Base-by-base conservation (phyloP, 2,888 invertebrate species). In the Drosophila emarginata region DNA sequence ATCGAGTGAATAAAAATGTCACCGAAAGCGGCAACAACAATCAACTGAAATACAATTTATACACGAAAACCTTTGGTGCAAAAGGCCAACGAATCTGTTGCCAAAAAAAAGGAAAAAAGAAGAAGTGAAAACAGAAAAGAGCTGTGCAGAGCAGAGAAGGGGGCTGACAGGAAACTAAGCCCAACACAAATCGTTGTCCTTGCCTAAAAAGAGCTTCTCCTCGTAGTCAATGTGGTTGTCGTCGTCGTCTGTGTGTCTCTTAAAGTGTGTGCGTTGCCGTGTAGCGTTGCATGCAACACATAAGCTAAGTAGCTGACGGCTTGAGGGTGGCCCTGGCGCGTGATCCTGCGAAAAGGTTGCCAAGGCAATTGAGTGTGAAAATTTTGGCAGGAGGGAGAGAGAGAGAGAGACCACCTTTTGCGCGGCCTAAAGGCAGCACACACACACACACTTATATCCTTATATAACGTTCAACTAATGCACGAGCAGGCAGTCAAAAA, bases 341-440 rank as follows among this genome's bases (percentile, higher is more conserved):
- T 83, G 82, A 85, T 83, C 74, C 81, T 77, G 79, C 81, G 72
- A 79, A 84, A 84, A 85, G 87, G 83, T 83, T 85, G 80, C 78
- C 72, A 59, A 76, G 78, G 82, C 87, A 88, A 87, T 87, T 88
- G 86, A 86, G 86, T 86, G 88, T 84, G 82, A 80, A 84, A 80
- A 87, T 81, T 80, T 80, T 75, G 9, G 80, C 74, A 77, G 69
- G 70, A 52, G 57, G 54, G 45, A 51, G 36, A 36, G 37, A 18
- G 53, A 12, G 14, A 14, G 18, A 18, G 32, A 54, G 15, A n/a
- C n/a, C n/a, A 21, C 9, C 36, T 37, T n/a, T 52, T 39, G 45
- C 74, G 78, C 74, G 79, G 71, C 74, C 66, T 45, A 74, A 76
- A 78, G 80, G 62, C 32, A 32, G 32, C 32, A 32, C 32, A 32